Evolutionary conservation across 2,888 invertebrate genomes (phyloP), one percentile per base, ranked within the genome.

Genomic region (Temnothorax rugatulus): DNA sequence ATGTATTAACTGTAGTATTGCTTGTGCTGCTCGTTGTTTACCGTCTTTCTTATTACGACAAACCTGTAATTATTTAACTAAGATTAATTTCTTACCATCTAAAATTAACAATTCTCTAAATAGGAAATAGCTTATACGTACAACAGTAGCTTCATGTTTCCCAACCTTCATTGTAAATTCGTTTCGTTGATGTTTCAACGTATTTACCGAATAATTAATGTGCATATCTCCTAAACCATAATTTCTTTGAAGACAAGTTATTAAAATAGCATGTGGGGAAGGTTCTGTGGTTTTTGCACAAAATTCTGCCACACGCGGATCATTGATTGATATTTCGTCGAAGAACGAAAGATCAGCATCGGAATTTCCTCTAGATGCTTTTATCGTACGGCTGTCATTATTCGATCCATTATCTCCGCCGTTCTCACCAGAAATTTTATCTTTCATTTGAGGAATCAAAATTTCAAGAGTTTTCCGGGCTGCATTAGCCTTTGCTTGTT

Each of bases 221-320:
- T 98, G 97, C 66, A 98, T 97, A 95, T 99, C 98, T 52, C 97
- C 98, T 85, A 98, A 96, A 50, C 99, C 99, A 95, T 98, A 98
- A 95, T 99, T 99, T 89, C 99, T 95, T 94, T 98, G 97, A 84
- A 99, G 96, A 93, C 99, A 99, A 7, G 99, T 99, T 68, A 98
- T 95, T 79, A 99, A 96, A 87, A 99, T 98, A 90, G 98, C 98
- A 95, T 98, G 99, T 0, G 99, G 99, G 13, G 98, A 97, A 0
- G 99, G 99, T 95, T 99, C 99, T 69, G 99, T 99, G 0, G 99
- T 98, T 94, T 98, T 98, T n/a, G 97, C 97, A 95, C 99, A 99
- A 95, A 99, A 97, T 95, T 99, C 99, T 64, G 98, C 97, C 44
- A 99, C 98, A 88, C 99, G 96, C 0, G 99, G 98, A 96, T 99